phyloP scores from a whole-genome alignment of 2,888 invertebrate species.

The Caenorhabditis afra region DNA sequence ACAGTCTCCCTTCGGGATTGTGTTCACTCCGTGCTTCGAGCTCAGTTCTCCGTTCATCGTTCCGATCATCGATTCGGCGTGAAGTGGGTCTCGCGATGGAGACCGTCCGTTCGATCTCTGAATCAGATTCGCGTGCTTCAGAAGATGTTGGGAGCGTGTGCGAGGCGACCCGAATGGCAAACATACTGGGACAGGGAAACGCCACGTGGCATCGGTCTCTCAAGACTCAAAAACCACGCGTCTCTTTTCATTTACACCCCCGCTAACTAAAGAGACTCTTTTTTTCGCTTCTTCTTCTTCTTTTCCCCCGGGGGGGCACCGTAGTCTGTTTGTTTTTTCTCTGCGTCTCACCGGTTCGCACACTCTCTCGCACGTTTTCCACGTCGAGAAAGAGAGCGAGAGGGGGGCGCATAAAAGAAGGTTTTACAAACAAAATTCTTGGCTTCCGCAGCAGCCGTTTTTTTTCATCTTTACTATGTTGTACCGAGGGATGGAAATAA shows the following conservation, averaged over 20 bases:
- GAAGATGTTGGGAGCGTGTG: slow-evolving; percentile 5
- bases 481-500: slow-evolving; percentile 20
- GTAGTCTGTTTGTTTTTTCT: neutral
- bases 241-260: slow-evolving; percentile 50
- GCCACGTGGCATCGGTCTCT: slow-evolving; percentile 1
- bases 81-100: slow-evolving; percentile 69
- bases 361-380: slow-evolving; percentile 29
- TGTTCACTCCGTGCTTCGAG: slow-evolving; percentile 94
- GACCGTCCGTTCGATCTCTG: slow-evolving; percentile 67
- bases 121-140: slow-evolving; percentile 1
- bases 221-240: slow-evolving; percentile 43
- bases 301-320: slow-evolving; percentile 21
- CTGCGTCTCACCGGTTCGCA: slow-evolving; percentile 25
- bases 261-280: slow-evolving; percentile 43
- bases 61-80: slow-evolving; percentile 90
- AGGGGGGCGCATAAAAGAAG: slow-evolving; percentile 32
- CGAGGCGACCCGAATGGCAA: slow-evolving; percentile 5
- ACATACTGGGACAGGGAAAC: too few relatives aligned
- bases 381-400: slow-evolving; percentile 6
- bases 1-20: slow-evolving; percentile 99
- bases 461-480: slow-evolving; percentile 34
- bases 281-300: slow-evolving; percentile 29
- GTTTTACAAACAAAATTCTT: slow-evolving; percentile 53
- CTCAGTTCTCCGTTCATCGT: slow-evolving; percentile 84
- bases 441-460: neutral